Evolutionary conservation across 1,140 invertebrate species (phyloP).

Genomic region (Eriocheir sinensis): DNA sequence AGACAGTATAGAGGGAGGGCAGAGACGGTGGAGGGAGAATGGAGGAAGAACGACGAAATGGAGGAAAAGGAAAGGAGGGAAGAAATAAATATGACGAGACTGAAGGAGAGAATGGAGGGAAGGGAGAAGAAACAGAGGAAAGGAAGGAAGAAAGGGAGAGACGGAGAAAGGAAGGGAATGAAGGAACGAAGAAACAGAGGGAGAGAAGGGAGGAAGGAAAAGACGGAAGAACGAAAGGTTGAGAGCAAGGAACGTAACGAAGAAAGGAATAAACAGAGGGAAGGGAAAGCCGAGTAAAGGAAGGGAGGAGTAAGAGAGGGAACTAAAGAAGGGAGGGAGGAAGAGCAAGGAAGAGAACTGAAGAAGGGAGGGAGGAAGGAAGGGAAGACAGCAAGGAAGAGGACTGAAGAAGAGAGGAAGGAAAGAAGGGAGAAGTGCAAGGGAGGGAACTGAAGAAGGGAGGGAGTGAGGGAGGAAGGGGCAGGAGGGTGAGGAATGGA

Average conservation of each 20-base stretch:
- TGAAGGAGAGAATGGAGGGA: too few species aligned
- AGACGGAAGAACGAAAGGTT: background rate
- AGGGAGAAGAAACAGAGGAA: background rate
- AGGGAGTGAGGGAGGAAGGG: background rate
- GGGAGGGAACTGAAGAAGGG: background rate
- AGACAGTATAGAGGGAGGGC: too few species aligned
- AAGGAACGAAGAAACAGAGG: background rate
- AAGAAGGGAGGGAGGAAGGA: background rate
- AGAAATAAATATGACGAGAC: too few species aligned
- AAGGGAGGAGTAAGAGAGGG: background rate
- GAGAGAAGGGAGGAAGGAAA: background rate
- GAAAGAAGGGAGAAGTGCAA: background rate
- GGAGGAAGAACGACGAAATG: too few species aligned
- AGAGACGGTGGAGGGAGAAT: too few species aligned
- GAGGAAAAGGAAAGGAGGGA: too few species aligned
- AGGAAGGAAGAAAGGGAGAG: background rate
- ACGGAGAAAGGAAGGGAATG: background rate
- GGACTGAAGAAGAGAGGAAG: background rate
- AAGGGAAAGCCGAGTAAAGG: background rate
- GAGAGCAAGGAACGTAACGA: background rate
- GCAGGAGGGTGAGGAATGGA: background rate
- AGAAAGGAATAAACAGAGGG: background rate
- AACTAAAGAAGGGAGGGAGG: background rate
- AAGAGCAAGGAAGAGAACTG: background rate
- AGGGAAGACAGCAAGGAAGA: too few species aligned